A percentile compares a stretch with the other conserved stretches of the same genome.
Evolutionary conservation across 2,113 vertebrate genomes (phyloP).

Genomic region (Callorhinus ursinus): DNA sequence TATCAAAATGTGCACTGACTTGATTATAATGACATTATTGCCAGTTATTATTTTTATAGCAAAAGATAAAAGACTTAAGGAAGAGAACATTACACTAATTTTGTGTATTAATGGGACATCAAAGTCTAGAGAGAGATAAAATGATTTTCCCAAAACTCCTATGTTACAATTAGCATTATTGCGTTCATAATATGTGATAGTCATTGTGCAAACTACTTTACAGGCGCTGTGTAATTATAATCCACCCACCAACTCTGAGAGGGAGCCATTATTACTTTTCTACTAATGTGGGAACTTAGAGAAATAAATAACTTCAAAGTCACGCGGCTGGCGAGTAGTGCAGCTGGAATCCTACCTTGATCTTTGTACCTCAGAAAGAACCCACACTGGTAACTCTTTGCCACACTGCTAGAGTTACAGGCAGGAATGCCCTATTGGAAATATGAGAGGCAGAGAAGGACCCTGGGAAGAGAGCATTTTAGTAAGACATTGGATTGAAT

Average conservation of each 20-base stretch:
- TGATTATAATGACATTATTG: background rate
- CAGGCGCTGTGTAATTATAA: background rate
- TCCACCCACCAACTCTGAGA: background rate
- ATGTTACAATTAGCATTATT: background rate
- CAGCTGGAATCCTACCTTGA: background rate
- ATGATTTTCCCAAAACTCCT: background rate
- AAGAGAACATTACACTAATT: background rate
- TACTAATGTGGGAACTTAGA: background rate
- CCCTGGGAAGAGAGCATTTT: background rate
- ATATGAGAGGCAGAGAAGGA: background rate
- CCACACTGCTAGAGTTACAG: rapidly evolving
- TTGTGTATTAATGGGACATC: background rate
- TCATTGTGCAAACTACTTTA: background rate
- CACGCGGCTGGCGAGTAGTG: background rate
- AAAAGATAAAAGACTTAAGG: background rate
- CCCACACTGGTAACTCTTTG: background rate
- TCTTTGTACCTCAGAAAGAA: background rate
- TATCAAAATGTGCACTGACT: background rate
- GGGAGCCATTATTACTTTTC: background rate
- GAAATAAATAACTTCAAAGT: background rate
- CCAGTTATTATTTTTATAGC: background rate
- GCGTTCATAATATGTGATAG: background rate
- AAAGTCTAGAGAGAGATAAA: background rate
- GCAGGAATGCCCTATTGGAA: background rate
- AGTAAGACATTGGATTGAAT: background rate